phyloP scores from a whole-genome alignment of 1,140 invertebrate genomes.

The Zaprionus gabonicus region DNA sequence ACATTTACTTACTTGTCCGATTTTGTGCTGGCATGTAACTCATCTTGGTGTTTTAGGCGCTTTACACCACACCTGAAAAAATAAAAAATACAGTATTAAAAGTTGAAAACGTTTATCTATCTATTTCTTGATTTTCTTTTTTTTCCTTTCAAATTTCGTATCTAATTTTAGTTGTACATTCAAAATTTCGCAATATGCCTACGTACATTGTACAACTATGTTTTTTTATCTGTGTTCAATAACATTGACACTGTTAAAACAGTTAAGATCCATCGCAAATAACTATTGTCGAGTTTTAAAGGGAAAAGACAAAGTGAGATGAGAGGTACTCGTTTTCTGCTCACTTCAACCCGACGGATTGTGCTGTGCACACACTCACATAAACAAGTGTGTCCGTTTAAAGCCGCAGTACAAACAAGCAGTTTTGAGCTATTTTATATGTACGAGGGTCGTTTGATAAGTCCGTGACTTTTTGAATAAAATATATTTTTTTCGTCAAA shows the following conservation, averaged over 20 bases:
- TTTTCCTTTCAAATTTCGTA: background rate
- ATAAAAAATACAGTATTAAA: background rate
- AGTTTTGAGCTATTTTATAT: conserved; percentile 16
- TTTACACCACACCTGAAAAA: conserved; percentile 83
- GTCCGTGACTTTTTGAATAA: too few species aligned
- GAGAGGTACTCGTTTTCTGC: background rate
- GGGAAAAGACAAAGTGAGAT: background rate
- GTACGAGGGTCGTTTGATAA: too few species aligned
- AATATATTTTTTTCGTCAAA: too few species aligned
- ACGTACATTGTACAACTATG: background rate
- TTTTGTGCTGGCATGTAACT: conserved; percentile 92
- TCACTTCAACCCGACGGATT: conserved; percentile 4
- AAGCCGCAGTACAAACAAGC: conserved; percentile 36
- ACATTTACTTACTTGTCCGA: conserved; percentile 89
- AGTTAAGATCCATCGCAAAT: background rate
- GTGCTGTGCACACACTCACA: conserved; percentile 4
- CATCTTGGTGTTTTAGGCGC: conserved; percentile 88
- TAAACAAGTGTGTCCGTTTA: conserved; percentile 41
- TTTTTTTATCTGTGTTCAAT: background rate
- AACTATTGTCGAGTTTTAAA: conserved; percentile 3
- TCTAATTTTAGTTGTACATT: background rate
- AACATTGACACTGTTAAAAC: conserved; percentile 13
- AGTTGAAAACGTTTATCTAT: background rate
- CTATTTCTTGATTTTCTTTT: background rate
- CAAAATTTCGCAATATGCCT: background rate